A percentile compares a stretch with the other conserved stretches of the same genome.
Evolutionary conservation across 2,113 vertebrate genomes (phyloP).

Genomic region (Oenanthe oenanthe): DNA sequence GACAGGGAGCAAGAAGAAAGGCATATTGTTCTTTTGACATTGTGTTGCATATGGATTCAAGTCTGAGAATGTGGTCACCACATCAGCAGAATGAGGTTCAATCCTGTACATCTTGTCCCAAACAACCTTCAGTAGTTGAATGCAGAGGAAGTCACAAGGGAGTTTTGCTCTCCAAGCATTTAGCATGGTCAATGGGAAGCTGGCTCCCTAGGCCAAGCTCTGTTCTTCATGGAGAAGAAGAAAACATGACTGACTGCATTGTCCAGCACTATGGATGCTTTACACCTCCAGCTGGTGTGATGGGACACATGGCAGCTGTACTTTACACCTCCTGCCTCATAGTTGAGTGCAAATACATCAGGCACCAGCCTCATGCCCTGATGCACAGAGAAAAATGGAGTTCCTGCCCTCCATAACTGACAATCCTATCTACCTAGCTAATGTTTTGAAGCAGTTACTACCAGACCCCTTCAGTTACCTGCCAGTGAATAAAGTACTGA

Average conservation of each 20-base stretch:
- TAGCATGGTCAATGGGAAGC: not conserved
- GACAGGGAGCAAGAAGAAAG: not conserved
- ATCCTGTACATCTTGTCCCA: not conserved
- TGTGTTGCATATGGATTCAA: not conserved
- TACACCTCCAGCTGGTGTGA: not conserved
- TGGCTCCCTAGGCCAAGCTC: not conserved
- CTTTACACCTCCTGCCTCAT: not conserved
- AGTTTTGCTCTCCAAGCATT: not conserved
- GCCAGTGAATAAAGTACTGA: not conserved
- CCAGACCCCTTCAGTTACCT: not conserved
- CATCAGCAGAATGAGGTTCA: not conserved
- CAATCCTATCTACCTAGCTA: not conserved
- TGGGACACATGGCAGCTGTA: not conserved
- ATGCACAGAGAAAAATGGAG: not conserved
- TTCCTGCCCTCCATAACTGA: not conserved
- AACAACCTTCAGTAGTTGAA: not conserved
- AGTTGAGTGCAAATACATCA: not conserved
- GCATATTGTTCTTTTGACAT: not conserved
- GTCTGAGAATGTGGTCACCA: not conserved
- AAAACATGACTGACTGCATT: not conserved
- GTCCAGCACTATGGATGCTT: not conserved
- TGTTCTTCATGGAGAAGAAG: not conserved
- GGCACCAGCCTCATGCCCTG: fast-evolving
- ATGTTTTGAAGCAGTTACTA: not conserved
- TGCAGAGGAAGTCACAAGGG: not conserved